Base-by-base conservation (phyloP, 35 echinoderm and acorn worm species). In the Eucidaris tribuloides region DNA sequence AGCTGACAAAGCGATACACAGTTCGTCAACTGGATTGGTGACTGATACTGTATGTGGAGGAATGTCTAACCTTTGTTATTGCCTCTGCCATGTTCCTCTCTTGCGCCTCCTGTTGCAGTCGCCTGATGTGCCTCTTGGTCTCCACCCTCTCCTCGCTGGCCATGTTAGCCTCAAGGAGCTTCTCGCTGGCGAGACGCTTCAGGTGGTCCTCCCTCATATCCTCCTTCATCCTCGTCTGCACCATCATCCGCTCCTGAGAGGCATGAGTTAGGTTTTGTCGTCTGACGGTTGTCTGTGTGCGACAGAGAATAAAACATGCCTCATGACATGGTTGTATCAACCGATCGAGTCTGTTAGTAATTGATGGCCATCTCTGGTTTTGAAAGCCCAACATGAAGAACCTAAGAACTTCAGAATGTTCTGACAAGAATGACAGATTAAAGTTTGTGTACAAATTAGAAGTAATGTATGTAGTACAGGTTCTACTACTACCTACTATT, bases 71-170 rank as follows among this genome's bases (percentile, higher is more conserved):
- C 87, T 84, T 97, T 35, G 63, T 33, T 3, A 90, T 89, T 23
- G 87, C 61, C 36, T 99, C 90, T 46, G 89, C 68, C 63, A 87
- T 89, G 48, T 86, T 79, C 23, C 60, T 82, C 49, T 99, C 96
- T 34, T 80, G 37, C n/a, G 86, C 62, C 32, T 99, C 82, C 46
- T 84, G 79, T 71, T 99, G 96, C 28, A 93, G 56, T 17, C 79
- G 54, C 20, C 87, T 63, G 13, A 99, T 86, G 31, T 83, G 65
- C 39, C 96, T 58, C 50, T 99, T 99, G 28, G 80, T 89, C 65
- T 99, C 96, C 29, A 99, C 90, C 44, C 91, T 71, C 61, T 99
- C 96, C 25, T 99, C 96, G 63, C 96, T 99, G 58, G 82, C 91
- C 96, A 99, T 99, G 83, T 99, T 99, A 24, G 96, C 96, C 48